These are phyloP conservation scores for Drosophila borborema DNA, from an alignment of 2,888 invertebrate species.

Conservation along the genomic window DNA sequence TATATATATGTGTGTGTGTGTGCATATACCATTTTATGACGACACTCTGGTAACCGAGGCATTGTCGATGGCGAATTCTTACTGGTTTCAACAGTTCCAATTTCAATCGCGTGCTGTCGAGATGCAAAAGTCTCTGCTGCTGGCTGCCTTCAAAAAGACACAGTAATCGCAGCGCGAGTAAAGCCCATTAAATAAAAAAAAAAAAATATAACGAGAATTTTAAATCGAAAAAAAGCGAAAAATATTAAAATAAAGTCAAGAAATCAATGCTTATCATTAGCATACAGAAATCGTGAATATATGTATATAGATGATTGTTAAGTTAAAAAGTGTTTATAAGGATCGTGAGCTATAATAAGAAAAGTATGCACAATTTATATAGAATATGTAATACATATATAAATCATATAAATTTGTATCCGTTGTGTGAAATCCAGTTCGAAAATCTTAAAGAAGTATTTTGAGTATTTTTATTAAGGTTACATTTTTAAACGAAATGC, in stretches of 20 bases:
- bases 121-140: slow-evolving; percentile 38
- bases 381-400: background rate
- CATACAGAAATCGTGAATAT: slow-evolving; percentile 1
- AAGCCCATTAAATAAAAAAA: slow-evolving; percentile 5
- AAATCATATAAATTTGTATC: background rate
- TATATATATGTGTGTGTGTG: background rate
- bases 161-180: slow-evolving; percentile 21
- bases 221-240: background rate
- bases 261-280: background rate
- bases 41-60: slow-evolving; percentile 38
- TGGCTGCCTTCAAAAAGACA: background rate
- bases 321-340: background rate
- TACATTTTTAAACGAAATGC: background rate
- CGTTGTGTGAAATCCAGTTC: background rate
- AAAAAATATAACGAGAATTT: slow-evolving; percentile 3
- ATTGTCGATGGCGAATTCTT: slow-evolving; percentile 24
- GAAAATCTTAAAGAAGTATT: background rate
- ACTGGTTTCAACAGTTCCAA: slow-evolving; percentile 35
- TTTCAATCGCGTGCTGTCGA: slow-evolving; percentile 49
- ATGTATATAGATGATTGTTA: slow-evolving; percentile 1
- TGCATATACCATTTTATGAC: slow-evolving; percentile 2
- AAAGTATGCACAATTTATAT: background rate
- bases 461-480: background rate
- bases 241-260: no score
- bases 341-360: background rate